These are phyloP conservation scores for Catocala fraxini DNA, from an alignment of 2,888 invertebrate genomes.

Conservation along the genomic window DNA sequence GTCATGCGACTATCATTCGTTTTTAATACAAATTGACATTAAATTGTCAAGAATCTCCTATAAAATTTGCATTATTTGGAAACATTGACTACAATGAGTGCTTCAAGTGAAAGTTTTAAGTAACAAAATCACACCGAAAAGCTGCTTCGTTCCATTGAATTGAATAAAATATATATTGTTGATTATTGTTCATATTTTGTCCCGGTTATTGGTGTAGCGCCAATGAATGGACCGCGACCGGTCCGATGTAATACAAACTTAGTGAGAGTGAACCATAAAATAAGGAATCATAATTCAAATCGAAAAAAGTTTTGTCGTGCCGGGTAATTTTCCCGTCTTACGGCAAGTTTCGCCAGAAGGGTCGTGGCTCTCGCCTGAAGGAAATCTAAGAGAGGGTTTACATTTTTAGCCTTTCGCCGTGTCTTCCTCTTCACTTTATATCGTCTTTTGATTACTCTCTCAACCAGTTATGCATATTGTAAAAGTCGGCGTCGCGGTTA, in stretches of 20 bases:
- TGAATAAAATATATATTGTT: background rate
- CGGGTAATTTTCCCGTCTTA: conserved; percentile 87
- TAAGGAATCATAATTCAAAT: conserved; percentile 88
- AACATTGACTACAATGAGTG: background rate
- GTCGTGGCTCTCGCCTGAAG: conserved; percentile 77
- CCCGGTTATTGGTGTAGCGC: conserved; percentile 69
- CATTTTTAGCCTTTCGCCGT: conserved; percentile 86
- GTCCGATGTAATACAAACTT: conserved; percentile 82
- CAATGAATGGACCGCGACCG: conserved; percentile 71
- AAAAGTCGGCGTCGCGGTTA: conserved; percentile 75
- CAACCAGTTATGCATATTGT: conserved; percentile 87
- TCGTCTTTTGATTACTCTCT: conserved; percentile 87
- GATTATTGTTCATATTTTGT: conserved; percentile 51
- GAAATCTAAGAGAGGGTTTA: conserved; percentile 85
- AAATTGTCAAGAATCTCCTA: conserved; percentile 15
- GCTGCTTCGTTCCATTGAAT: background rate
- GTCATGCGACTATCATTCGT: conserved; percentile 50
- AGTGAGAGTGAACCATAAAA: conserved; percentile 80
- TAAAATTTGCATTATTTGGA: conserved; percentile 24
- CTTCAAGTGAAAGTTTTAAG: background rate
- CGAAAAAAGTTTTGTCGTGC: conserved; percentile 84
- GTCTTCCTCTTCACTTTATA: conserved; percentile 85
- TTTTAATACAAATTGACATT: conserved; percentile 36
- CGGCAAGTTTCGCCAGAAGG: conserved; percentile 82
- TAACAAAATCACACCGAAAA: background rate